A percentile compares a stretch with the other conserved stretches of the same genome.
phyloP scores from a whole-genome alignment of 2,888 invertebrate species.

The Euclidia mi region DNA sequence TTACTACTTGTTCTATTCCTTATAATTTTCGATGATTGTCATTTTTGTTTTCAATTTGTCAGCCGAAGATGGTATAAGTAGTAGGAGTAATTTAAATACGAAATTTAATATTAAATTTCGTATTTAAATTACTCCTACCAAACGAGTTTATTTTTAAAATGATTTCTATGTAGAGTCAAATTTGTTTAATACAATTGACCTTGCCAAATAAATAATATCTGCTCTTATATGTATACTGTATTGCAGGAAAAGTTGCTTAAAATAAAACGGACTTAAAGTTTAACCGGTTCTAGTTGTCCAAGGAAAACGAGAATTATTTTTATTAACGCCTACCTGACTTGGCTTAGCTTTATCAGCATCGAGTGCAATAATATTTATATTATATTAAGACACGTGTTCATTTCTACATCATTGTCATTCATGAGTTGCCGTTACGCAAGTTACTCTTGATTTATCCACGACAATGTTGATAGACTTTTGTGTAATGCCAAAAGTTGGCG shows the following conservation, averaged over 20 bases:
- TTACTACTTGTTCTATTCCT: slow-evolving; percentile 19
- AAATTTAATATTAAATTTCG: slow-evolving; percentile 1
- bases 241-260: slow-evolving; percentile 35
- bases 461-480: background rate
- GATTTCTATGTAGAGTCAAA: no score
- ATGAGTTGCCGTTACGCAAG: background rate
- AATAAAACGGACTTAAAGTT: slow-evolving; percentile 23
- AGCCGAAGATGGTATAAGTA: no score
- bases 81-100: no score
- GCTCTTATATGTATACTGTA: background rate
- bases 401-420: background rate
- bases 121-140: no score
- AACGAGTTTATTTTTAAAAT: no score
- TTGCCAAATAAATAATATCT: background rate
- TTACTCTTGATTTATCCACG: background rate
- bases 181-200: no score
- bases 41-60: slow-evolving; percentile 9
- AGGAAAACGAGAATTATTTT: slow-evolving; percentile 41
- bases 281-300: slow-evolving; percentile 45
- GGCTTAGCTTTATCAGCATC: slow-evolving; percentile 2
- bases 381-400: background rate
- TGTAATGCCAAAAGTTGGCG: slow-evolving; percentile 1
- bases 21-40: slow-evolving; percentile 12
- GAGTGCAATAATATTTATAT: background rate
- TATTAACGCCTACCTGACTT: slow-evolving; percentile 20